phyloP scores from a whole-genome alignment of 2,888 invertebrate genomes.

The Teinopalpus imperialis region DNA sequence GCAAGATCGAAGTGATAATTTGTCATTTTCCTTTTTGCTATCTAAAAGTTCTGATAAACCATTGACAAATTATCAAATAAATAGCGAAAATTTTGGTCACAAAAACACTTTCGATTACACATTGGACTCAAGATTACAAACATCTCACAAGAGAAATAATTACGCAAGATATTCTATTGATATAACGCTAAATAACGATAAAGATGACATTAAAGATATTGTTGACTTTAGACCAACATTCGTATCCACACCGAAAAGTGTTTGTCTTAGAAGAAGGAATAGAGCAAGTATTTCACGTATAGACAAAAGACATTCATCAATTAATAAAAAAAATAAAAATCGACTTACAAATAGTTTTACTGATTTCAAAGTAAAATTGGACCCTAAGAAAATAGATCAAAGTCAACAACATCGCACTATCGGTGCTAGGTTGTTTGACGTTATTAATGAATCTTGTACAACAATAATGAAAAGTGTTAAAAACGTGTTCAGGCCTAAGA shows the following conservation, averaged over 20 bases:
- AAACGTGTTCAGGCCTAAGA: slow-evolving; percentile 53
- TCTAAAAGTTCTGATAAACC: not conserved
- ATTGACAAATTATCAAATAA: not conserved
- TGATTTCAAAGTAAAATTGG: not conserved
- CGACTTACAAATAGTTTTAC: slow-evolving; percentile 11
- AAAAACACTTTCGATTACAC: not conserved
- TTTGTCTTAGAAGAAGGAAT: slow-evolving; percentile 18
- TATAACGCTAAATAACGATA: not conserved
- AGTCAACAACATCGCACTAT: slow-evolving; percentile 34
- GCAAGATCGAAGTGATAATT: not conserved
- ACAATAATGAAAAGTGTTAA: slow-evolving; percentile 57
- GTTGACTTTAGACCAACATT: slow-evolving; percentile 48
- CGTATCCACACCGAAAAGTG: slow-evolving; percentile 53
- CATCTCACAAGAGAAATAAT: not conserved
- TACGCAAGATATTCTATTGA: not conserved
- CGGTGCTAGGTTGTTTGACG: slow-evolving; percentile 51
- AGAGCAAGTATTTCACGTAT: not conserved
- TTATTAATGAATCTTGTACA: slow-evolving; percentile 63
- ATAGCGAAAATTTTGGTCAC: not conserved
- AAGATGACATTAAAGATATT: slow-evolving; percentile 21
- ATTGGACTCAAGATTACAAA: not conserved
- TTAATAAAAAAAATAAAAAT: slow-evolving; percentile 14
- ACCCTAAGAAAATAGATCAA: slow-evolving; percentile 8
- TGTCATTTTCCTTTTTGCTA: not conserved
- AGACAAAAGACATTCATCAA: not conserved